These are phyloP conservation scores for Agapetus fuscipes DNA, from an alignment of 2,888 invertebrate species.

Conservation along the genomic window DNA sequence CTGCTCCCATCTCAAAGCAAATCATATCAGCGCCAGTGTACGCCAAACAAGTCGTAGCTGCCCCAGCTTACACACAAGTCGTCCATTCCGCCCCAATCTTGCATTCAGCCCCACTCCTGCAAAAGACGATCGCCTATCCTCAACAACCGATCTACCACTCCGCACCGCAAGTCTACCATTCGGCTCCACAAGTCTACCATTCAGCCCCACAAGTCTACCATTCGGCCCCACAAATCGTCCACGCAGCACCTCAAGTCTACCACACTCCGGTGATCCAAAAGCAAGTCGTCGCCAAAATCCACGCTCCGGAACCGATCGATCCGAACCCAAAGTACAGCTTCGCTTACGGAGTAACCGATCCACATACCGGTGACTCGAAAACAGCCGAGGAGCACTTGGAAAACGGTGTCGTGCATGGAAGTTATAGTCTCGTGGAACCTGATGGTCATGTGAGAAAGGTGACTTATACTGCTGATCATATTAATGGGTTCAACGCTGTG, in stretches of 20 bases:
- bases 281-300: constrained; percentile 26
- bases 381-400: constrained; percentile 41
- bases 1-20: constrained; percentile 12
- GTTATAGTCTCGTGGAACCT: constrained; percentile 44
- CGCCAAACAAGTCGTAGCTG: constrained; percentile 9
- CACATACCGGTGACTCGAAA: constrained; percentile 44
- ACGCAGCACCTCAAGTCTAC: constrained; percentile 6
- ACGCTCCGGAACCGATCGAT: constrained; percentile 40
- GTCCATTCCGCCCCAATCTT: constrained; percentile 14
- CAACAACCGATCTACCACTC: constrained; percentile 3
- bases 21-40: constrained; percentile 10
- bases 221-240: constrained; percentile 10
- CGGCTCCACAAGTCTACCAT: constrained; percentile 7
- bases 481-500: constrained; percentile 45
- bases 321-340: constrained; percentile 46
- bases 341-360: constrained; percentile 43
- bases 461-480: constrained; percentile 44
- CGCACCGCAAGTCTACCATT: constrained; percentile 3
- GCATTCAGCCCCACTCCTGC: constrained; percentile 15
- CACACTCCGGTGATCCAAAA: constrained; percentile 19
- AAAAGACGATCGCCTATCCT: constrained; percentile 10
- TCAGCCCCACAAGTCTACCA: constrained; percentile 11
- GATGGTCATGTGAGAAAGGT: constrained; percentile 43
- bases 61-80: constrained; percentile 13
- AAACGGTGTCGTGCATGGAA: constrained; percentile 45